A percentile compares a stretch with the other conserved stretches of the same genome.
phyloP scores from a whole-genome alignment of 2,113 vertebrate species.

The Cyanoliseus patagonus region DNA sequence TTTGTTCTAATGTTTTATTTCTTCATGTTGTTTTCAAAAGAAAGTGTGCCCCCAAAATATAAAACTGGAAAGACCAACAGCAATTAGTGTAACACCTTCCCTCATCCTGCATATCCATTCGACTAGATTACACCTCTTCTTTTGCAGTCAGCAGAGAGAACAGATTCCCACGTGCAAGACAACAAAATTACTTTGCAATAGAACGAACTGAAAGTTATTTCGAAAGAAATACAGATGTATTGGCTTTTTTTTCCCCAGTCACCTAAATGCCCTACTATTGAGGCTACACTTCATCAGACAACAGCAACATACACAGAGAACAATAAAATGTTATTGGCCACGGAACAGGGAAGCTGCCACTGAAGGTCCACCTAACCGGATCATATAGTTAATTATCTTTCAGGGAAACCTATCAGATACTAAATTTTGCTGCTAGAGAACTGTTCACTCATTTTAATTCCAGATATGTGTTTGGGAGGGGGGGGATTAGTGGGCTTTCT shows the following conservation, averaged over 20 bases:
- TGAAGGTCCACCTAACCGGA: not conserved
- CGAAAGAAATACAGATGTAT: not conserved
- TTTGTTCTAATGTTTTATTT: not conserved
- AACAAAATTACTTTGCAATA: not conserved
- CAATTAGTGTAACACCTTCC: not conserved
- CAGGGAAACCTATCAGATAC: not conserved
- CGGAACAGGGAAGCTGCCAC: not conserved
- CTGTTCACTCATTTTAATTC: not conserved
- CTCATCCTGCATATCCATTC: not conserved
- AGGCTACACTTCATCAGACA: not conserved
- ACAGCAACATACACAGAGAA: not conserved
- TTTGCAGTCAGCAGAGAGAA: not conserved
- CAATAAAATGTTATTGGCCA: not conserved
- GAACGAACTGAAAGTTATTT: not conserved
- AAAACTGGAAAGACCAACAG: not conserved
- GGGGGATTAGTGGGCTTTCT: fast-evolving
- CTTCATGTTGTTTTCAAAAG: not conserved
- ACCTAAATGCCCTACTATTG: not conserved
- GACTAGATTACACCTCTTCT: not conserved
- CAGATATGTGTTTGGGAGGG: fast-evolving
- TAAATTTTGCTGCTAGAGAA: not conserved
- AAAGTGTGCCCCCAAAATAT: not conserved
- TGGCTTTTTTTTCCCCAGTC: not conserved
- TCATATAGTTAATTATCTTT: not conserved
- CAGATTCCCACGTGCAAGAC: not conserved